phyloP scores from a whole-genome alignment of 2,888 invertebrate genomes.

The Osedax frankpressi region DNA sequence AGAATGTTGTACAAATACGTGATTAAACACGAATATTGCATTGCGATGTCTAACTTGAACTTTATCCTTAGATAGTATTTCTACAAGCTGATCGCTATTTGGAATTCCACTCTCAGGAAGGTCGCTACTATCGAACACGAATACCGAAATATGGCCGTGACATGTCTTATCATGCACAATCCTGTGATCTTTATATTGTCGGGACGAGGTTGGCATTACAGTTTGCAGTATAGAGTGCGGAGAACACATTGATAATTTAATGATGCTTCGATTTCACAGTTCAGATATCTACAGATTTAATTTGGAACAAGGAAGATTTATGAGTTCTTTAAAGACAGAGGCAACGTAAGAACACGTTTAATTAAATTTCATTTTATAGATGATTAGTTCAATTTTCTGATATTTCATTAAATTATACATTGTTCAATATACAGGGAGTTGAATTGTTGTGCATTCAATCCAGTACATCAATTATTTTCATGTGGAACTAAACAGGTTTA shows the following conservation, averaged over 20 bases:
- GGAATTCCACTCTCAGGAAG: constrained; percentile 88
- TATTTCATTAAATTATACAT: too few species aligned
- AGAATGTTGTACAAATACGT: too few species aligned
- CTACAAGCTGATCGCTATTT: constrained; percentile 78
- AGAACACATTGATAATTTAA: too few species aligned
- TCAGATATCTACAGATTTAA: constrained; percentile 82
- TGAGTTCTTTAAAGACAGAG: constrained; percentile 67
- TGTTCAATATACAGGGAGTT: too few species aligned
- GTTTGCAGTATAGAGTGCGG: too few species aligned
- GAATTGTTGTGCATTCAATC: constrained; percentile 74
- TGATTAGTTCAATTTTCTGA: too few species aligned
- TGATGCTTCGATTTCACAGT: too few species aligned
- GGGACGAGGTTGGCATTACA: constrained; percentile 77
- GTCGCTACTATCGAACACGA: constrained; percentile 73
- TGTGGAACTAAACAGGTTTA: constrained; percentile 66
- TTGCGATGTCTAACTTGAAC: constrained; percentile 28
- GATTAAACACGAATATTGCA: too few species aligned
- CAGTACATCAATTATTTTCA: constrained; percentile 70
- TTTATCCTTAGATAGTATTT: constrained; percentile 62
- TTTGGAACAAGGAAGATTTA: constrained; percentile 83
- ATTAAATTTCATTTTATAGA: too few species aligned
- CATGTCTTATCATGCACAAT: constrained; percentile 72
- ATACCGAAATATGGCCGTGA: constrained; percentile 92
- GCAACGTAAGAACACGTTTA: constrained; percentile 45
- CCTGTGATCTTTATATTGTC: constrained; percentile 81